phyloP scores from a whole-genome alignment of 2,113 vertebrate species.

The Esox niger region DNA sequence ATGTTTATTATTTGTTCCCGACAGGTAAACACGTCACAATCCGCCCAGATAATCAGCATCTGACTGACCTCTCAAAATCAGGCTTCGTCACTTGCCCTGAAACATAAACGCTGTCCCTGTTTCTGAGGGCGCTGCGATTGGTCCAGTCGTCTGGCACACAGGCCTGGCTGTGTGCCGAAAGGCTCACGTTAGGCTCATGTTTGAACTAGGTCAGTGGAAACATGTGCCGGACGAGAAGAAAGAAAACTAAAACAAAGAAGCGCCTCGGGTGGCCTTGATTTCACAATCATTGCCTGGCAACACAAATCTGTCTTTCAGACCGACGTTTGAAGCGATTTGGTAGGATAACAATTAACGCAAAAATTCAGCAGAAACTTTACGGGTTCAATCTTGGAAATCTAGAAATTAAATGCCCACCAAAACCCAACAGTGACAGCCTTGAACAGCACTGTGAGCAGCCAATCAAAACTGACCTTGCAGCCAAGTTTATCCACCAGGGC shows the following conservation, averaged over 20 bases:
- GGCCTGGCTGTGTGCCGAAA: too few species aligned
- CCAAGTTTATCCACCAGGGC: conserved; percentile 88
- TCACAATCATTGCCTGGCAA: conserved; percentile 15
- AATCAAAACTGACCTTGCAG: conserved; percentile 88
- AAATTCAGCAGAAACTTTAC: too few species aligned
- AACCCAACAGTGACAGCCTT: too few species aligned
- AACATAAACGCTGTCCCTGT: background rate
- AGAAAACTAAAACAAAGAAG: background rate
- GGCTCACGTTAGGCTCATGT: conserved; percentile 8
- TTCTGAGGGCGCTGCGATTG: background rate
- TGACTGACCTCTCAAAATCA: background rate
- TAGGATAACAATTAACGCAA: too few species aligned
- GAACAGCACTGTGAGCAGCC: too few species aligned
- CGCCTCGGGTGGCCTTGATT: background rate
- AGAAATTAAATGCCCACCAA: background rate
- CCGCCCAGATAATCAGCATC: background rate
- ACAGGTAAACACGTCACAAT: too few species aligned
- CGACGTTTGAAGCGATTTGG: background rate
- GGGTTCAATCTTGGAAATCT: background rate
- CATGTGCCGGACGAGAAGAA: background rate
- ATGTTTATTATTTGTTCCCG: too few species aligned
- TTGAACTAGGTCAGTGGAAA: conserved; percentile 1
- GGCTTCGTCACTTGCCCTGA: background rate
- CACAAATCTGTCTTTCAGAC: background rate
- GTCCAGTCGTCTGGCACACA: conserved; percentile 1